Evolutionary conservation across 2,113 vertebrate genomes (phyloP).

Genomic region (Brachionichthys hirsutus): DNA sequence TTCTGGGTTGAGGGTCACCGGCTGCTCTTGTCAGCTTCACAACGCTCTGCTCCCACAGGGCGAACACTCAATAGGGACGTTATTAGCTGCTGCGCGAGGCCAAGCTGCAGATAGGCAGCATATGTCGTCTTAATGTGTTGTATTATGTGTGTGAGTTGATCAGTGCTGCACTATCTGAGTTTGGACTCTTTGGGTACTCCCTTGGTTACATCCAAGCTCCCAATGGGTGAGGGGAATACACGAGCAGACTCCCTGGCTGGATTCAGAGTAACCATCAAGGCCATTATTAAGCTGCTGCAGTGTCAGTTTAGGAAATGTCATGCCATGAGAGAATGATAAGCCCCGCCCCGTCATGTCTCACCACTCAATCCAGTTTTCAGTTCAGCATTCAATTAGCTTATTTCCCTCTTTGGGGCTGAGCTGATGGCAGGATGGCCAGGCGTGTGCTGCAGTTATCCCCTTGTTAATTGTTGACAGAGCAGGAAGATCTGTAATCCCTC

Average conservation of each 20-base stretch:
- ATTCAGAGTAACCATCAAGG: conserved; percentile 6
- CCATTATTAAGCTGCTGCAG: conserved; percentile 3
- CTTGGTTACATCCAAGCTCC: too few relatives aligned
- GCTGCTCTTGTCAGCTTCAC: conserved; percentile 60
- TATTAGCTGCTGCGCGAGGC: conserved; percentile 25
- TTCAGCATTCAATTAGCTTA: conserved; percentile 53
- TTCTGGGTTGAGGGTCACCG: conserved; percentile 57
- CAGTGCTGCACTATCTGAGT: too few relatives aligned
- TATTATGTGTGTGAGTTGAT: background rate
- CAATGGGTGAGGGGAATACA: too few relatives aligned
- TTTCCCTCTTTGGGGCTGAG: conserved; percentile 28
- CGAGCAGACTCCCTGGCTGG: background rate
- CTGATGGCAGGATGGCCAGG: conserved; percentile 23
- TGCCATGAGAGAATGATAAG: conserved; percentile 42
- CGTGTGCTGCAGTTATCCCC: conserved; percentile 41
- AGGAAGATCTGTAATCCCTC: conserved; percentile 50
- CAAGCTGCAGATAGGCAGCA: conserved; percentile 27
- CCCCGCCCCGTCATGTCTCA: conserved; percentile 54
- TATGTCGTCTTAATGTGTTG: conserved; percentile 10
- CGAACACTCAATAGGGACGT: conserved; percentile 49
- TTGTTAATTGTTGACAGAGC: conserved; percentile 55
- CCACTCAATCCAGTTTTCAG: conserved; percentile 45
- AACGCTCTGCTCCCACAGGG: conserved; percentile 37
- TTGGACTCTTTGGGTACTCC: too few relatives aligned
- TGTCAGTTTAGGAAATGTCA: conserved; percentile 23